These are phyloP conservation scores for Sander lucioperca DNA, from an alignment of 2,113 vertebrate genomes.

Conservation along the genomic window DNA sequence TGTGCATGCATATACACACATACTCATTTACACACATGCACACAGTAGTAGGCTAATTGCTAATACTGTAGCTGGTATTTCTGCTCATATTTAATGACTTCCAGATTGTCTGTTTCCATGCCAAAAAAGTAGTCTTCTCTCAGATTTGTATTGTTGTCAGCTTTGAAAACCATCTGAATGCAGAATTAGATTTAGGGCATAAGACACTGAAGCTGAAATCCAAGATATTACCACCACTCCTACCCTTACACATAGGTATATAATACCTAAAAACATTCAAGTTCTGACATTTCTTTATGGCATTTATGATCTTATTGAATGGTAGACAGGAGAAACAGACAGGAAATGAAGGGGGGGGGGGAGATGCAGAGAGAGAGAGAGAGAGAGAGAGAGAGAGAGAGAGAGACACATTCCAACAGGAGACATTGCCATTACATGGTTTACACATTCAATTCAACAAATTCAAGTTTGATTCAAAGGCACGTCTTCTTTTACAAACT, in stretches of 20 bases:
- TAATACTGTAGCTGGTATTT: constrained; percentile 28
- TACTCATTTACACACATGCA: constrained; percentile 17
- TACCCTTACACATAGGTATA: background rate
- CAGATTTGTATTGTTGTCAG: constrained; percentile 12
- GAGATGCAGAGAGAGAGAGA: background rate
- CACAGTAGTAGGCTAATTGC: constrained; percentile 13
- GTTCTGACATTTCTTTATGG: background rate
- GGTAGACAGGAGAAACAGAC: background rate
- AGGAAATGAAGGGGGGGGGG: background rate
- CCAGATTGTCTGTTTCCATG: background rate
- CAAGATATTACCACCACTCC: background rate
- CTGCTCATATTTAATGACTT: constrained; percentile 21
- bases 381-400: background rate
- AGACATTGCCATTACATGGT: background rate
- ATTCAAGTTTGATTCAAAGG: background rate
- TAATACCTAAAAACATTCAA: background rate
- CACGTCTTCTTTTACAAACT: background rate
- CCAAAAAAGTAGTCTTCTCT: constrained; percentile 12
- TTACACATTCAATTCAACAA: too few species aligned
- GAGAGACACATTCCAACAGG: background rate
- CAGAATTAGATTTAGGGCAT: constrained; percentile 22
- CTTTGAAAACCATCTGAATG: constrained; percentile 8
- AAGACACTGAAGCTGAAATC: constrained; percentile 1
- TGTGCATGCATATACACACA: constrained; percentile 55
- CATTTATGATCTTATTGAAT: background rate